These are phyloP conservation scores for Lasioglossum lativentre DNA, from an alignment of 2,888 invertebrate genomes.

Conservation along the genomic window DNA sequence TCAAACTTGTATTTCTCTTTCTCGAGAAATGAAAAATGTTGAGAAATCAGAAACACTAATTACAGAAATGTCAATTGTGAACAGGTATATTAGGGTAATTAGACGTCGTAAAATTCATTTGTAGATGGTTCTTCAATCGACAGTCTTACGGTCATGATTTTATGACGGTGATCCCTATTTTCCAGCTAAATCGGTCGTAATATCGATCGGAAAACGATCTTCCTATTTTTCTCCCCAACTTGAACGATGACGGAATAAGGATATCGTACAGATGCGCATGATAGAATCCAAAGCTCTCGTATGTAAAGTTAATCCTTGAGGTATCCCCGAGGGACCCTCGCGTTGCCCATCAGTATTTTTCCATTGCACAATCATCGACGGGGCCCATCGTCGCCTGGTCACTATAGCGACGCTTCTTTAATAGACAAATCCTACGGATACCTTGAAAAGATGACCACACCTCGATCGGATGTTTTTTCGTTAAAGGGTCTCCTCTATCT, in stretches of 20 bases:
- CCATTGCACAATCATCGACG: constrained; percentile 50
- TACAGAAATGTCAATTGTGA: too few species aligned
- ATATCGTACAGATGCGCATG: constrained; percentile 27
- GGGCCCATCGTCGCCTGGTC: constrained; percentile 17
- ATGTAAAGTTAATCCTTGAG: constrained; percentile 54
- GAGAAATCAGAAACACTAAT: too few species aligned
- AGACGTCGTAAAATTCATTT: too few species aligned
- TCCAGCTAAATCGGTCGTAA: too few species aligned
- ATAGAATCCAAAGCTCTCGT: constrained; percentile 35
- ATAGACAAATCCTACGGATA: background rate
- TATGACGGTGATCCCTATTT: too few species aligned
- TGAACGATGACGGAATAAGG: constrained; percentile 25
- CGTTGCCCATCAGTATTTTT: constrained; percentile 44
- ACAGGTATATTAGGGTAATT: too few species aligned
- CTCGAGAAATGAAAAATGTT: too few species aligned
- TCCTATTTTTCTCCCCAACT: background rate
- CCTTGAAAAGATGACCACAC: constrained; percentile 27
- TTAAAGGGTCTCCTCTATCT: background rate
- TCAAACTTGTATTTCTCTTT: too few species aligned
- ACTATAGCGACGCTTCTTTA: background rate
- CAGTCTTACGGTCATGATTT: too few species aligned
- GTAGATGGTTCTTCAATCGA: too few species aligned
- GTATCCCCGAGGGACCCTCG: constrained; percentile 46
- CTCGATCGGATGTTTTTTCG: background rate
- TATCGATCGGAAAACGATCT: background rate